Conservation (phyloP, 2,888 invertebrate genomes). For the Diloba caeruleocephala region DNA sequence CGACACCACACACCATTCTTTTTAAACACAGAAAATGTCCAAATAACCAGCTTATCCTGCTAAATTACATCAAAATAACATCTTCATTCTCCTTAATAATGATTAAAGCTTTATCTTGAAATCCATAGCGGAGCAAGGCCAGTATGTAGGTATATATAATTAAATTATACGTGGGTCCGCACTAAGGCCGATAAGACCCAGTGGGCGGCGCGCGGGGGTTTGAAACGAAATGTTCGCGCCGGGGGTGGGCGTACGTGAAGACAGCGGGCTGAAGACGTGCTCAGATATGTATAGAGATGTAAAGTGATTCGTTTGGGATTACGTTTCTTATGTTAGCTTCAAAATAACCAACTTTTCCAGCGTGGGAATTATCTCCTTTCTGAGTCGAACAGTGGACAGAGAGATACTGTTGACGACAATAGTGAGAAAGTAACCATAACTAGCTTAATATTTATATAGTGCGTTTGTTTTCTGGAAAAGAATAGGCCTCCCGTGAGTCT, state of each 20-base stretch:
- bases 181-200: constrained; percentile 80
- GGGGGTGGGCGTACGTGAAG: constrained; percentile 83
- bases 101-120: constrained; percentile 51
- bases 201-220: constrained; percentile 63
- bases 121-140: constrained; percentile 46
- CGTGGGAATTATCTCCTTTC: too few relatives aligned
- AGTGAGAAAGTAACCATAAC: too few relatives aligned
- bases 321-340: too few relatives aligned
- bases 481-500: too few relatives aligned
- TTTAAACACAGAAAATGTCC: neutral
- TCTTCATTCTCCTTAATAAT: constrained; percentile 55
- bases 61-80: constrained; percentile 40
- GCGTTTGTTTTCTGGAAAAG: too few relatives aligned
- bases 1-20: neutral
- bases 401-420: too few relatives aligned
- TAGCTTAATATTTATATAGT: too few relatives aligned
- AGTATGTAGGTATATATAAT: constrained; percentile 55
- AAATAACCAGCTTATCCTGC: neutral
- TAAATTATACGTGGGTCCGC: constrained; percentile 66
- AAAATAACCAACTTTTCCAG: too few relatives aligned
- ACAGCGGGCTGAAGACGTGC: constrained; percentile 83
- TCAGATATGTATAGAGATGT: constrained; percentile 65
- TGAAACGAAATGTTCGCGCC: constrained; percentile 70
- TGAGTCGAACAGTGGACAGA: too few relatives aligned
- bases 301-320: constrained; percentile 16